Evolutionary conservation across 2,888 invertebrate species (phyloP).

Genomic region (Asteroscopus sphinx): DNA sequence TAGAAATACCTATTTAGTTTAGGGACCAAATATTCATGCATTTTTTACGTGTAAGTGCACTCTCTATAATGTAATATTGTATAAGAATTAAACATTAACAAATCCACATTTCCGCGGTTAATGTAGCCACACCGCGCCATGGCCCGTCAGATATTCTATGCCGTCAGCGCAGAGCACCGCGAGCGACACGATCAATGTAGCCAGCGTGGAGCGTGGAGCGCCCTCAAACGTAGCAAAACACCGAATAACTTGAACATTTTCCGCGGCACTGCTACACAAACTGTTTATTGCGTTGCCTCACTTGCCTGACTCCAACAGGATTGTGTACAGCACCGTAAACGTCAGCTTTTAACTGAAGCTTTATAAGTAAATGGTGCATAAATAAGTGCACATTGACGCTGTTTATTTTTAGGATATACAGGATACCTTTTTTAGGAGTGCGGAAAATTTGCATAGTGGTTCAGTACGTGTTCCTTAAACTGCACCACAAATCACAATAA

Average conservation of each 20-base stretch:
- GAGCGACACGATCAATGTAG: slow-evolving; percentile 53
- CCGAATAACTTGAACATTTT: slow-evolving; percentile 50
- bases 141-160: no score
- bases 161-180: slow-evolving; percentile 29
- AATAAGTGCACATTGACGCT: not conserved
- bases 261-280: slow-evolving; percentile 20
- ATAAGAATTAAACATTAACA: not conserved
- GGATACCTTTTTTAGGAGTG: no score
- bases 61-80: no score
- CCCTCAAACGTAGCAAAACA: slow-evolving; percentile 40
- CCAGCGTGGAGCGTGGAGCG: slow-evolving; percentile 44
- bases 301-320: slow-evolving; percentile 9
- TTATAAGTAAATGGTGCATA: slow-evolving; percentile 1
- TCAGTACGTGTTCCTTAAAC: no score
- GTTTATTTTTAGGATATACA: not conserved
- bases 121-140: slow-evolving; percentile 5
- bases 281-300: slow-evolving; percentile 23
- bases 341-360: slow-evolving; percentile 6
- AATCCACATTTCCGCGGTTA: slow-evolving; percentile 1
- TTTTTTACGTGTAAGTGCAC: no score
- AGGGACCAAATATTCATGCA: not conserved
- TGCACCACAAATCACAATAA: no score
- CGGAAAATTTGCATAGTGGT: no score
- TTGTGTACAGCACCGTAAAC: slow-evolving; percentile 3
- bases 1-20: no score